A percentile compares a stretch with the other conserved stretches of the same genome.
Evolutionary conservation across 2,888 invertebrate species (phyloP).

Genomic region (Tinea pellionella): DNA sequence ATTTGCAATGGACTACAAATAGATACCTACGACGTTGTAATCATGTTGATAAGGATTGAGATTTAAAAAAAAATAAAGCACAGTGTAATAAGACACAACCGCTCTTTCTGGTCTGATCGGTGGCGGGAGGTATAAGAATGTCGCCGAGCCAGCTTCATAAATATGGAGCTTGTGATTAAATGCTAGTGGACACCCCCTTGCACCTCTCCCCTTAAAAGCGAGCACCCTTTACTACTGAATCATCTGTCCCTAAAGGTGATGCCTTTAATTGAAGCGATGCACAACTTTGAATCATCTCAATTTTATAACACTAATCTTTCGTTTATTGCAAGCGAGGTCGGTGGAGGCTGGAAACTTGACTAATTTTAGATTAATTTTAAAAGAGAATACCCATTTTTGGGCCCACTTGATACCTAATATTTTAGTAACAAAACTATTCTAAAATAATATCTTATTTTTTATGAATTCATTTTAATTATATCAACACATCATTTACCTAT

Average conservation of each 20-base stretch:
- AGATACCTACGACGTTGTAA: not conserved
- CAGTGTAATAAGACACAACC: constrained; percentile 9
- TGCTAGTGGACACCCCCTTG: constrained; percentile 17
- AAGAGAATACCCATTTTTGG: too few relatives aligned
- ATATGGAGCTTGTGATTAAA: constrained; percentile 59
- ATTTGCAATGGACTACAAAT: not conserved
- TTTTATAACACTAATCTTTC: too few relatives aligned
- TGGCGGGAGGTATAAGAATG: constrained; percentile 46
- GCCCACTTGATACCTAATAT: too few relatives aligned
- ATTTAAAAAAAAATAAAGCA: constrained; percentile 9
- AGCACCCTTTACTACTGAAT: constrained; percentile 30
- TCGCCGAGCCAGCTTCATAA: constrained; percentile 49
- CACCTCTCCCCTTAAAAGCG: constrained; percentile 21
- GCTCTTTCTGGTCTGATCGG: constrained; percentile 16
- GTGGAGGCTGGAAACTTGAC: too few relatives aligned
- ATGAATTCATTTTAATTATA: too few relatives aligned
- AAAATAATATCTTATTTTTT: too few relatives aligned
- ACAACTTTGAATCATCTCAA: too few relatives aligned
- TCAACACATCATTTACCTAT: too few relatives aligned
- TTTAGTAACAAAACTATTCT: too few relatives aligned
- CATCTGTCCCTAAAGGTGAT: constrained; percentile 19
- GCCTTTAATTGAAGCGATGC: too few relatives aligned
- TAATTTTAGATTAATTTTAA: too few relatives aligned
- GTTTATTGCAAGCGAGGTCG: too few relatives aligned
- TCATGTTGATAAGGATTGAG: constrained; percentile 8